Percentiles rank a stretch among this genome's conserved stretches.
Evolutionary conservation across 2,797 vertebrate species (phyloP).

Genomic region (Thalassophryne amazonica): DNA sequence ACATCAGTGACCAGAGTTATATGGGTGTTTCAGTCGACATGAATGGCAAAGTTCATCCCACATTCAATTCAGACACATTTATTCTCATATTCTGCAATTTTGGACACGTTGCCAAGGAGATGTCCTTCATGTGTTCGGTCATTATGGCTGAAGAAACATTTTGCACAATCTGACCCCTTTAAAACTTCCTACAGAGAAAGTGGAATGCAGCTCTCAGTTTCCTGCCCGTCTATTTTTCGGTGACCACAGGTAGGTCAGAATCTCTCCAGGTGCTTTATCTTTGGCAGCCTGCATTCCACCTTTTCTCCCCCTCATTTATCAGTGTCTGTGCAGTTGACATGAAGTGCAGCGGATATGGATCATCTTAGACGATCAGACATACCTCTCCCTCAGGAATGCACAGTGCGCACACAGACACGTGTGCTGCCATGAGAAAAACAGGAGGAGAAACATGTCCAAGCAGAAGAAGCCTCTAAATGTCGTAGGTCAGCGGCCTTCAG

Average conservation of each 20-base stretch:
- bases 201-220: too few relatives aligned
- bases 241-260: conserved; percentile 41
- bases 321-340: conserved; percentile 59
- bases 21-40: too few relatives aligned
- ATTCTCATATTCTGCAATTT: too few relatives aligned
- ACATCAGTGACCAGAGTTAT: too few relatives aligned
- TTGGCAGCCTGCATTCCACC: conserved; percentile 45
- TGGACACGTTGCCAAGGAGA: too few relatives aligned
- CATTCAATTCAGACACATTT: too few relatives aligned
- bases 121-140: too few relatives aligned
- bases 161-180: too few relatives aligned
- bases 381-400: conserved; percentile 42
- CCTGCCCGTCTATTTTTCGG: conserved; percentile 19
- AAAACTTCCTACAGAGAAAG: too few relatives aligned
- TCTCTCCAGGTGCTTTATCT: conserved; percentile 43
- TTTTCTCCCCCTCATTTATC: conserved; percentile 57
- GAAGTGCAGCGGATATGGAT: conserved; percentile 61
- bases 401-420: conserved; percentile 15
- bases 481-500: conserved; percentile 11
- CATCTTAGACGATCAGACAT: conserved; percentile 59
- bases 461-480: conserved; percentile 3
- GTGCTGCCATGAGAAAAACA: conserved; percentile 23
- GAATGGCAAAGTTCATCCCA: too few relatives aligned
- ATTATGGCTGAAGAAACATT: too few relatives aligned
- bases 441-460: conserved; percentile 14